phyloP scores from a whole-genome alignment of 1,140 invertebrate species.

The Plectrocnemia conspersa region DNA sequence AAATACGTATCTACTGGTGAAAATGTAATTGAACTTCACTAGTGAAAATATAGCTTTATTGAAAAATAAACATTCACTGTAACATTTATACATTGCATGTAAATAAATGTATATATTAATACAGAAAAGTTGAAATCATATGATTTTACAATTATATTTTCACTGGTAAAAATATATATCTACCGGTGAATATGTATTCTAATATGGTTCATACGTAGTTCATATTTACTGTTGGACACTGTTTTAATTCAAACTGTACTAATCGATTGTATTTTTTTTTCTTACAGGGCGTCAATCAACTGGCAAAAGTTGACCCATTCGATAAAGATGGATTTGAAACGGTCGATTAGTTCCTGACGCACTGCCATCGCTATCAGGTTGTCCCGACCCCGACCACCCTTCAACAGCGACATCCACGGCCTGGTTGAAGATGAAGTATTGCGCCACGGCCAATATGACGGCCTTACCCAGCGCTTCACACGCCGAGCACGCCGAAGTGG shows the following conservation, averaged over 20 bases:
- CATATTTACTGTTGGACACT: neutral
- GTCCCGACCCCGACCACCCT: neutral
- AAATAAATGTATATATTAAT: no score
- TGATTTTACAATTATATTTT: no score
- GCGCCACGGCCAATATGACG: slow-evolving; percentile 41
- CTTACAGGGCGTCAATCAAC: neutral
- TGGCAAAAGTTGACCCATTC: neutral
- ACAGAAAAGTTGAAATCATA: no score
- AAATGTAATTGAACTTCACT: no score
- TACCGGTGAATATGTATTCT: no score
- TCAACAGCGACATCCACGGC: neutral
- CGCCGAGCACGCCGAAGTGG: slow-evolving; percentile 47
- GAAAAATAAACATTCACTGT: no score
- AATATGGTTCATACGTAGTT: neutral
- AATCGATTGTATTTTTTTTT: slow-evolving; percentile 9
- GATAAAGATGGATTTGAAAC: slow-evolving; percentile 6
- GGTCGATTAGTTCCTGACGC: slow-evolving; percentile 8
- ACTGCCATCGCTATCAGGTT: neutral
- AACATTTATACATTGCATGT: no score
- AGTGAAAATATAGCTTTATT: no score
- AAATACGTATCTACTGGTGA: no score
- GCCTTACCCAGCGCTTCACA: slow-evolving; percentile 29
- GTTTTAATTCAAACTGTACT: neutral
- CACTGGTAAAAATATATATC: no score
- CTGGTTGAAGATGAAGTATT: slow-evolving; percentile 46